Evolutionary conservation across 2,797 vertebrate genomes (phyloP).

Genomic region (Rhinella marina): DNA sequence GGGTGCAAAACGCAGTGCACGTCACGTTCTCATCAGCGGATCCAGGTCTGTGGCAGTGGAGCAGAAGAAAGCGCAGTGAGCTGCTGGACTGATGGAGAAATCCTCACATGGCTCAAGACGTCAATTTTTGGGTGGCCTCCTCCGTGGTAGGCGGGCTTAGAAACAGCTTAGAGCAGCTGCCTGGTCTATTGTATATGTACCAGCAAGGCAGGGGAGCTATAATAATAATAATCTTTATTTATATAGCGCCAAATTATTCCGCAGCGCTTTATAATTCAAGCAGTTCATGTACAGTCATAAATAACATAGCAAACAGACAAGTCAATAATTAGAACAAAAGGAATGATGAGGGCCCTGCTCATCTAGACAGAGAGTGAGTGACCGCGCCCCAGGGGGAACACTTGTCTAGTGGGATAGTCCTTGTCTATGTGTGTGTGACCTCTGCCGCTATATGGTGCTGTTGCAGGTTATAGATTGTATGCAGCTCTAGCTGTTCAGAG

Average conservation of each 20-base stretch:
- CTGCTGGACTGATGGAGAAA: background rate
- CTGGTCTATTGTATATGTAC: constrained; percentile 55
- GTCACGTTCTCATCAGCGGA: too few relatives aligned
- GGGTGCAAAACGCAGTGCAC: too few relatives aligned
- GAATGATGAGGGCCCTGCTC: too few relatives aligned
- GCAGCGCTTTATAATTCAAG: too few relatives aligned
- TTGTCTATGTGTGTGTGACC: background rate
- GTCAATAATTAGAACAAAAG: too few relatives aligned
- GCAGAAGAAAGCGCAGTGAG: background rate
- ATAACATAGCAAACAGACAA: too few relatives aligned
- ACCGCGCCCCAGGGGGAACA: background rate
- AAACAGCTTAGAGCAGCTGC: constrained; percentile 43
- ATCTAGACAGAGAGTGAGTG: constrained; percentile 53
- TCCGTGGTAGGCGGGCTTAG: constrained; percentile 44
- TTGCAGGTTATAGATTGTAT: too few relatives aligned
- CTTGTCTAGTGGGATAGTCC: background rate
- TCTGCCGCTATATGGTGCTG: background rate
- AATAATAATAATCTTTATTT: too few relatives aligned
- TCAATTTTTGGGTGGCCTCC: background rate
- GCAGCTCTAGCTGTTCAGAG: background rate
- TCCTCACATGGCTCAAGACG: constrained; percentile 39
- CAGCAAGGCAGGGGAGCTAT: constrained; percentile 14
- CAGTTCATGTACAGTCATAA: too few relatives aligned
- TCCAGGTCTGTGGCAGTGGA: constrained; percentile 11
- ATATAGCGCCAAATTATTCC: too few relatives aligned